These are phyloP conservation scores for Chaetops frenatus DNA, from an alignment of 2,113 vertebrate species.

Conservation along the genomic window DNA sequence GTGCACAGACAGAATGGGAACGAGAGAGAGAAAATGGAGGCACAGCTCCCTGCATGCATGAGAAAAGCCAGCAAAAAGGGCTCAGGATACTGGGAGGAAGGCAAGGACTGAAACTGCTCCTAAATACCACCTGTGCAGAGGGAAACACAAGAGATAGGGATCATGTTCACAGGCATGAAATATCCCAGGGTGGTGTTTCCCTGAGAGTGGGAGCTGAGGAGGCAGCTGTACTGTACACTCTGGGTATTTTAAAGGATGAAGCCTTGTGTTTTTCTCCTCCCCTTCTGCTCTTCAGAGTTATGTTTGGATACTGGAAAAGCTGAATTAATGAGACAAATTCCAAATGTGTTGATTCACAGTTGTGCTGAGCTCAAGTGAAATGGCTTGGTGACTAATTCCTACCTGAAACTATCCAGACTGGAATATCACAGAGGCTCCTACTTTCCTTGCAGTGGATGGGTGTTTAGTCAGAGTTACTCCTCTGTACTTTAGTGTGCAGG, in stretches of 20 bases:
- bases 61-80: not conserved
- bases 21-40: not conserved
- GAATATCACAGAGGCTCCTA: fast-evolving
- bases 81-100: not conserved
- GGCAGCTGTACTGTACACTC: not conserved
- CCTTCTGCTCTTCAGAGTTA: not conserved
- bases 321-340: not conserved
- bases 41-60: not conserved
- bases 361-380: not conserved
- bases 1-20: not conserved
- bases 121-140: not conserved
- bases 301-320: not conserved
- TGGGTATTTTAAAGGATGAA: not conserved
- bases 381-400: not conserved
- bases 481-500: not conserved
- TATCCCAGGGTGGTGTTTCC: not conserved
- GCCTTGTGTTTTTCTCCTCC: not conserved
- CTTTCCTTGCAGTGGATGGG: not conserved
- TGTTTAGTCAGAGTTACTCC: not conserved
- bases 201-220: not conserved
- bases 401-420: not conserved
- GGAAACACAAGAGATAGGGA: not conserved
- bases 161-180: not conserved
- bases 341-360: not conserved
- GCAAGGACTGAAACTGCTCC: not conserved